Conservation (phyloP, 2,888 invertebrate species). For the Drosophila neonasuta region DNA sequence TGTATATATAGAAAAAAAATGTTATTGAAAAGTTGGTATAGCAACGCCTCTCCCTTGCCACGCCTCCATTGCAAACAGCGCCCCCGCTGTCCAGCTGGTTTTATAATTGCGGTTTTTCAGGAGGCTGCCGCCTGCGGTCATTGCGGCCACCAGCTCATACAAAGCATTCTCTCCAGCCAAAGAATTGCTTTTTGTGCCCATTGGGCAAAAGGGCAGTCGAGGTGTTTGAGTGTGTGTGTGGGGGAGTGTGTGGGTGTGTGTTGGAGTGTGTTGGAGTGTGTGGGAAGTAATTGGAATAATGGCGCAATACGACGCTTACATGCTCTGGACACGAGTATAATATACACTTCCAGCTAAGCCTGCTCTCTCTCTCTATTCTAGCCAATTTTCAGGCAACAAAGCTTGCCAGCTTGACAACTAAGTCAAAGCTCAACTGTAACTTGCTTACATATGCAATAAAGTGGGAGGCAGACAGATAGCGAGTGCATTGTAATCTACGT, state of each 20-base stretch:
- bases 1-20: conserved; percentile 29
- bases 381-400: conserved; percentile 11
- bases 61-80: background rate
- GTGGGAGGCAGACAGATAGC: background rate
- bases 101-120: conserved; percentile 74
- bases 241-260: background rate
- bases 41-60: conserved; percentile 11
- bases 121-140: conserved; percentile 67
- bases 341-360: conserved; percentile 22
- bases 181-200: conserved; percentile 48
- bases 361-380: background rate
- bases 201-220: conserved; percentile 13
- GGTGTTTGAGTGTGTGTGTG: background rate
- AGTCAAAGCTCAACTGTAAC: conserved; percentile 10
- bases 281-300: conserved; percentile 57
- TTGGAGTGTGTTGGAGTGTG: conserved; percentile 11
- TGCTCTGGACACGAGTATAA: conserved; percentile 49
- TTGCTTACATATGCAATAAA: background rate
- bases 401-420: conserved; percentile 8
- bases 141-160: conserved; percentile 52
- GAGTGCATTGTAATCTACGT: background rate
- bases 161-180: conserved; percentile 46
- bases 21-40: conserved; percentile 53
- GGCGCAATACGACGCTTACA: conserved; percentile 50
- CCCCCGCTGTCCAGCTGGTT: conserved; percentile 43